Percentiles rank a stretch among this genome's conserved stretches.
phyloP scores from a whole-genome alignment of 2,113 vertebrate species.

The Steatornis caripensis region DNA sequence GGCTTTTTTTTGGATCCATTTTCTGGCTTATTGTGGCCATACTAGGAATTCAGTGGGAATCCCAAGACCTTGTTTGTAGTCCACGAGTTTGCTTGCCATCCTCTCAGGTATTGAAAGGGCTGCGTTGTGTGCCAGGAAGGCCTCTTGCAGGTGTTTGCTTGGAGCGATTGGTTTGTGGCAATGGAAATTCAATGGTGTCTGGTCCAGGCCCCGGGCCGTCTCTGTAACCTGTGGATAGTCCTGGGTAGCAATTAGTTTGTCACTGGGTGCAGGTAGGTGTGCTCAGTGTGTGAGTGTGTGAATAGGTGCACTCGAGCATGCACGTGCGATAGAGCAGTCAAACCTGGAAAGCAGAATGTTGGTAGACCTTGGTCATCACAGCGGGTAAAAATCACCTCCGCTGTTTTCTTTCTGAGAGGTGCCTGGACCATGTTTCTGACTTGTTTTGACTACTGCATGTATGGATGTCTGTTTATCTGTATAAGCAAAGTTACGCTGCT shows the following conservation, averaged over 20 bases:
- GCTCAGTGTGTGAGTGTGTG: neutral
- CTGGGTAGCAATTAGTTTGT: neutral
- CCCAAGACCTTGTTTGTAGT: neutral
- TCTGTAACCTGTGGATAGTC: neutral
- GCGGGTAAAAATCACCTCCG: neutral
- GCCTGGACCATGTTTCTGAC: neutral
- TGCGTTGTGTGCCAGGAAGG: neutral
- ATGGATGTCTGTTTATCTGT: neutral
- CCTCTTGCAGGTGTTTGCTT: neutral
- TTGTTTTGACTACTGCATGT: neutral
- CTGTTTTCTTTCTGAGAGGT: neutral
- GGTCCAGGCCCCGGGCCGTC: neutral
- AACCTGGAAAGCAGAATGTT: neutral
- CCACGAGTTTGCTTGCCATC: neutral
- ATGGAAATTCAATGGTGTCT: neutral
- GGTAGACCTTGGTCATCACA: neutral
- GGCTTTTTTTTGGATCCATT: neutral
- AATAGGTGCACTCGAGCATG: neutral
- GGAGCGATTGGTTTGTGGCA: neutral
- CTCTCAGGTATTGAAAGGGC: neutral
- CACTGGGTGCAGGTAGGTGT: neutral
- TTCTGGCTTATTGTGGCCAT: neutral
- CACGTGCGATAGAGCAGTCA: neutral
- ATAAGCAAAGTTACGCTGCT: neutral
- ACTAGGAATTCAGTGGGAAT: neutral